These are phyloP conservation scores for Hexactinellida sp. DNA, from an alignment of 37 sponge, comb jelly and placozoan species.

Conservation along the genomic window DNA sequence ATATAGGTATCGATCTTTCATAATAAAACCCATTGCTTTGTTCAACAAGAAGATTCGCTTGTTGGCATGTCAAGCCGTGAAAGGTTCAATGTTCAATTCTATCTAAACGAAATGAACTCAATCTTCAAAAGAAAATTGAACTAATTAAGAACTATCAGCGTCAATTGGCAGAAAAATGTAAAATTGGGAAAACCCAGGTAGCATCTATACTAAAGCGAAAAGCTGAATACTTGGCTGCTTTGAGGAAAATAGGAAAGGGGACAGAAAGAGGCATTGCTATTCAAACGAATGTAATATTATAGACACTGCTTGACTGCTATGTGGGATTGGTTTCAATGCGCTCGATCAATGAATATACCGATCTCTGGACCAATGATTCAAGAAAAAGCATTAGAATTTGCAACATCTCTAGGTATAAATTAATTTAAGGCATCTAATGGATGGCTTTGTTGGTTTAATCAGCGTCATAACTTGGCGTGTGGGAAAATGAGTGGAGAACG, in stretches of 20 bases:
- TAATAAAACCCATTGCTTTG: no score
- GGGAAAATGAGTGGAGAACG: background rate
- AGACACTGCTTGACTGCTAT: background rate
- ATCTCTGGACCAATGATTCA: background rate
- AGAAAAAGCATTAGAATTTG: constrained; percentile 7
- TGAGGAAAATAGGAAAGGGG: background rate
- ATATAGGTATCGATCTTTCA: no score
- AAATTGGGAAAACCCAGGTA: background rate
- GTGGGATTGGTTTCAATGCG: constrained; percentile 14
- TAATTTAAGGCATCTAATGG: background rate
- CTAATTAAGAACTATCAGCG: background rate
- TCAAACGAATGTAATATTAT: constrained; percentile 9
- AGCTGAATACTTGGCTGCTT: background rate
- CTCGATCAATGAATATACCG: background rate
- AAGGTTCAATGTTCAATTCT: no score
- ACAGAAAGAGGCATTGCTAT: constrained; percentile 12
- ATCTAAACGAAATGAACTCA: background rate
- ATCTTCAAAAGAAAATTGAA: background rate
- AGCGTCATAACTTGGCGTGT: background rate
- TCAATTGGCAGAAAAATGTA: constrained; percentile 6
- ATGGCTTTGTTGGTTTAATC: background rate
- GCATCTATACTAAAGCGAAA: background rate
- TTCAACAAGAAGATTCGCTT: no score
- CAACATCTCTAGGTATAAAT: background rate
- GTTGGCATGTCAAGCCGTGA: no score